phyloP scores from a whole-genome alignment of 2,113 vertebrate genomes.

The Pseudopipra pipra region DNA sequence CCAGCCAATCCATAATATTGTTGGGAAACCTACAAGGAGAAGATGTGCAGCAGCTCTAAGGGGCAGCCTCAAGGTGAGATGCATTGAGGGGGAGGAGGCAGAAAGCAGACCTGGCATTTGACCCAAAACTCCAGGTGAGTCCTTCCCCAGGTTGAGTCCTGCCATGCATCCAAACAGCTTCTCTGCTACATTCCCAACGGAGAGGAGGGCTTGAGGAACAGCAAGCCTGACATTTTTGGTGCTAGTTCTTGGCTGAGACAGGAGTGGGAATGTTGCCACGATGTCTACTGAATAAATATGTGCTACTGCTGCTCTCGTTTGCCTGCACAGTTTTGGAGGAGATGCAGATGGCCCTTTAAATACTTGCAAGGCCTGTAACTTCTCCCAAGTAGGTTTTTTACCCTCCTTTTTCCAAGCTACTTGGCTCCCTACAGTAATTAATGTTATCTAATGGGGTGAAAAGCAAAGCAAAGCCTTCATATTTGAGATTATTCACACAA shows the following conservation, averaged over 20 bases:
- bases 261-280: neutral
- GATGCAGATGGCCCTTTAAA: slow-evolving; percentile 50
- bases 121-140: neutral
- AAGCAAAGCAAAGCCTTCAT: slow-evolving; percentile 38
- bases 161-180: neutral
- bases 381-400: neutral
- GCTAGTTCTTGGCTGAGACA: neutral
- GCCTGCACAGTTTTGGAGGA: slow-evolving; percentile 25
- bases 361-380: slow-evolving; percentile 45
- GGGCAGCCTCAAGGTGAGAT: neutral
- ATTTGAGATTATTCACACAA: slow-evolving; percentile 60
- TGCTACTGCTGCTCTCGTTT: slow-evolving; percentile 13
- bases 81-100: neutral
- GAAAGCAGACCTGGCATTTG: neutral
- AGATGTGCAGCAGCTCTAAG: neutral
- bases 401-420: neutral
- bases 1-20: neutral
- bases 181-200: neutral
- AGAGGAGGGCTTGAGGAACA: neutral
- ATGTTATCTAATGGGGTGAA: slow-evolving; percentile 47
- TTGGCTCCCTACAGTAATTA: slow-evolving; percentile 47
- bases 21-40: neutral
- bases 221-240: neutral
- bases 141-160: neutral
- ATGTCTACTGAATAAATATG: slow-evolving; percentile 27